Evolutionary conservation across 2,888 invertebrate genomes (phyloP), one percentile per base, ranked within the genome.

Genomic region (Clusia tigrina): DNA sequence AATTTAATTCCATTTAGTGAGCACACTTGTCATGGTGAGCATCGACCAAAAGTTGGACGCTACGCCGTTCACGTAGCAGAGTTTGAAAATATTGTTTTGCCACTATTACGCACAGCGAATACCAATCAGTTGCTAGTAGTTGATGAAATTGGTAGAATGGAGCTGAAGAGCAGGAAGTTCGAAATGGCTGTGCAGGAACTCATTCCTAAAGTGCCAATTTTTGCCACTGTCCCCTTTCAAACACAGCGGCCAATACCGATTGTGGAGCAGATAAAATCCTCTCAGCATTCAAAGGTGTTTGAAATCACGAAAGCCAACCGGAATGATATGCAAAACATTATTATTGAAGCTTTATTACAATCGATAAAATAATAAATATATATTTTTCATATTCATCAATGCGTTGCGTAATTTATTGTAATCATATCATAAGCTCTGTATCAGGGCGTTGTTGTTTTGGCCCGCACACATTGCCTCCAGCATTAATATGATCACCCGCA

Each of bases 31-130:
- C 71, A 70, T 46, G 59, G 48, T 2, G 20, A 56, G 2, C 65
- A 55, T 1, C 69, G 74, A 1, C 78, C 79, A 12, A 82, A 76
- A 73, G 86, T 90, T n/a, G 90, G 90, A 12, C 87, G 87, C 71
- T 91, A 90, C 74, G 80, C 80, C 12, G 89, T 91, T 1, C 85
- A 87, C 69, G 69, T 88, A 2, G 74, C 85, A 24, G 85, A 88
- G 2, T 89, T 90, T 79, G 90, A 90, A 80, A 73, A 80, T n/a
- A 66, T 86, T 2, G 86, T 85, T 1, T 65, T 90, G 51, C 87
- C 88, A 15, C 54, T 85, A 3, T 26, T 82, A 2, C 2, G 18
- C 10, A 1, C 42, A 2, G 9, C 18, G 6, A 10, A n/a, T n/a
- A 71, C 87, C 48, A 68, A 78, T 0, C 56, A 68, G 1, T 58